A percentile compares a stretch with the other conserved stretches of the same genome.
phyloP scores from a whole-genome alignment of 2,797 vertebrate species.

The Muscicapa comitata region DNA sequence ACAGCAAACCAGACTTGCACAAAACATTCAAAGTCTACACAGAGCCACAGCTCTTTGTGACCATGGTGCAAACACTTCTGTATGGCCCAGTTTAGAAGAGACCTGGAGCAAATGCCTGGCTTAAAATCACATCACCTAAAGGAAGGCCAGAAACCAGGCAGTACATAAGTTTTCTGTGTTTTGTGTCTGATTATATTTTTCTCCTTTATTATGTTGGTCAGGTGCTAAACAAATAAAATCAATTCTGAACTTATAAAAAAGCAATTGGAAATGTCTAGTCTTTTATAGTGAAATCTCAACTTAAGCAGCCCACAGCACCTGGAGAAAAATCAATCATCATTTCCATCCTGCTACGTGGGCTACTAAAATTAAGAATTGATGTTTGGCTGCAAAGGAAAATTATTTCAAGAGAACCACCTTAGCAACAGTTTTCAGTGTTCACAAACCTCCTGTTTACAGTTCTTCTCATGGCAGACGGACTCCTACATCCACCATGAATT shows the following conservation, averaged over 20 bases:
- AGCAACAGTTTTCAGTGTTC: constrained; percentile 60
- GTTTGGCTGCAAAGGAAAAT: constrained; percentile 61
- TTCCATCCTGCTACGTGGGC: constrained; percentile 57
- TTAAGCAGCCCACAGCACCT: constrained; percentile 61
- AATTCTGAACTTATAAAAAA: constrained; percentile 69
- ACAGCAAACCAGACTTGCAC: neutral
- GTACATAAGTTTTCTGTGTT: neutral
- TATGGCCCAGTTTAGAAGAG: neutral
- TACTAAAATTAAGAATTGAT: constrained; percentile 73
- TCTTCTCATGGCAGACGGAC: constrained; percentile 34
- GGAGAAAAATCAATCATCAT: constrained; percentile 72
- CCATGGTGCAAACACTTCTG: neutral
- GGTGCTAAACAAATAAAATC: constrained; percentile 72
- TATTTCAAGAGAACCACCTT: constrained; percentile 64
- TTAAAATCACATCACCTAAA: neutral
- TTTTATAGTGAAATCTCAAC: constrained; percentile 67
- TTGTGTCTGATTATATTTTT: neutral
- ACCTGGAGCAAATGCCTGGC: neutral
- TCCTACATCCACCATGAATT: constrained; percentile 56
- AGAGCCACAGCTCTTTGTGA: neutral
- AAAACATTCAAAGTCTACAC: neutral
- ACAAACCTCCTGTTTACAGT: constrained; percentile 58
- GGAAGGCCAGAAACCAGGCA: neutral
- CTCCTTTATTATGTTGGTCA: constrained; percentile 38
- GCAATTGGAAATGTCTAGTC: constrained; percentile 73